Evolutionary conservation across 2,797 vertebrate genomes (phyloP).

Genomic region (Chiloscyllium punctatum): DNA sequence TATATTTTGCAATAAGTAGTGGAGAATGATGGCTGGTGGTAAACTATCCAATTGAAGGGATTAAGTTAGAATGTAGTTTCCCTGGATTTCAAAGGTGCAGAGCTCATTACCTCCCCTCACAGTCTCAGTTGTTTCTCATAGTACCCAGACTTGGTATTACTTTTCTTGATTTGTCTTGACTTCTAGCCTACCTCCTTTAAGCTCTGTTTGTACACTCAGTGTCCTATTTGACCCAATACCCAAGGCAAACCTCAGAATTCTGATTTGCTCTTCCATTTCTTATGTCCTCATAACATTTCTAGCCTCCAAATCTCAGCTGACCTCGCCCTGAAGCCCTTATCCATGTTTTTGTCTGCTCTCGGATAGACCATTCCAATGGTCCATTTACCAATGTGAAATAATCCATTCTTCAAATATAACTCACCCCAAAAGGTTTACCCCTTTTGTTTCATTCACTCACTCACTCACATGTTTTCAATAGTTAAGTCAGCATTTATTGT

Average conservation of each 20-base stretch:
- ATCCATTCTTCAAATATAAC: no score
- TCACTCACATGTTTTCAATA: no score
- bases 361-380: background rate
- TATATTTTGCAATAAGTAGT: background rate
- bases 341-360: background rate
- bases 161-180: background rate
- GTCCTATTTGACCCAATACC: background rate
- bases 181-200: background rate
- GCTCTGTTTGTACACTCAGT: background rate
- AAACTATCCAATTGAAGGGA: background rate
- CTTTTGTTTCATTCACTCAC: no score
- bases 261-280: background rate
- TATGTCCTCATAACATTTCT: background rate
- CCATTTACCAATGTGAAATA: no score
- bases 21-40: background rate
- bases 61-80: background rate
- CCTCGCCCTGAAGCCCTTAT: background rate
- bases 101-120: background rate
- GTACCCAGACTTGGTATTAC: background rate
- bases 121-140: background rate
- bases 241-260: background rate
- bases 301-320: background rate
- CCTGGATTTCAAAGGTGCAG: background rate
- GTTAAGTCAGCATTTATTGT: no score
- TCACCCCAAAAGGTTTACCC: no score